phyloP scores from a whole-genome alignment of 1,140 invertebrate species.

The Danaus melanippus region DNA sequence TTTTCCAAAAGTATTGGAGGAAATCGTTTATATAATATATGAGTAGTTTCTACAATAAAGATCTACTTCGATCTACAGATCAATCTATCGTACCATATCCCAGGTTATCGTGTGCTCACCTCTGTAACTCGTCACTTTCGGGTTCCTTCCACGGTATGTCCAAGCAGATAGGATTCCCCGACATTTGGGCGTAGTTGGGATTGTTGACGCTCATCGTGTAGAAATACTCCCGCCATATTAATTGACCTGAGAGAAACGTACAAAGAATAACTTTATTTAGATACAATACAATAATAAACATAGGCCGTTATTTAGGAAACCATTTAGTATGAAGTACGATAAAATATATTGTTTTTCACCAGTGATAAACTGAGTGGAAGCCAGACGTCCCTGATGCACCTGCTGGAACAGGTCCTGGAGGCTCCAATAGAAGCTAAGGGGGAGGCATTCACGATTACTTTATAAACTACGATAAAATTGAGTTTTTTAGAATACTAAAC shows the following conservation, averaged over 20 bases:
- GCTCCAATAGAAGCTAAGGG: constrained; percentile 75
- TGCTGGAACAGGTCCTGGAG: constrained; percentile 75
- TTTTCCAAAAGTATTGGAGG: no score
- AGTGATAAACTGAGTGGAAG: constrained; percentile 58
- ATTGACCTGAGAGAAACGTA: constrained; percentile 71
- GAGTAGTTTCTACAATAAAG: no score
- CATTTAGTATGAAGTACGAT: no score
- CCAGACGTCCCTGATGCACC: constrained; percentile 65
- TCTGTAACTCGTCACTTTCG: constrained; percentile 67
- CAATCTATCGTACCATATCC: no score
- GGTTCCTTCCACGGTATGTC: constrained; percentile 80
- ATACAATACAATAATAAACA: no score
- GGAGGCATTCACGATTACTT: no score
- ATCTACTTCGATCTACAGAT: no score
- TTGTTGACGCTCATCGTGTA: constrained; percentile 83
- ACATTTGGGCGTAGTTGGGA: constrained; percentile 78
- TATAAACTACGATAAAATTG: not conserved
- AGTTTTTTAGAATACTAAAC: not conserved
- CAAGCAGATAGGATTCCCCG: constrained; percentile 81
- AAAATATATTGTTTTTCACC: constrained; percentile 28
- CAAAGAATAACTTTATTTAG: no score
- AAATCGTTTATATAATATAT: no score
- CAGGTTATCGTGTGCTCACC: no score
- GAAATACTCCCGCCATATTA: constrained; percentile 87
- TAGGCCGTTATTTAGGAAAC: no score